These are phyloP conservation scores for Trematomus bernacchii DNA, from an alignment of 2,797 vertebrate species.

Conservation along the genomic window DNA sequence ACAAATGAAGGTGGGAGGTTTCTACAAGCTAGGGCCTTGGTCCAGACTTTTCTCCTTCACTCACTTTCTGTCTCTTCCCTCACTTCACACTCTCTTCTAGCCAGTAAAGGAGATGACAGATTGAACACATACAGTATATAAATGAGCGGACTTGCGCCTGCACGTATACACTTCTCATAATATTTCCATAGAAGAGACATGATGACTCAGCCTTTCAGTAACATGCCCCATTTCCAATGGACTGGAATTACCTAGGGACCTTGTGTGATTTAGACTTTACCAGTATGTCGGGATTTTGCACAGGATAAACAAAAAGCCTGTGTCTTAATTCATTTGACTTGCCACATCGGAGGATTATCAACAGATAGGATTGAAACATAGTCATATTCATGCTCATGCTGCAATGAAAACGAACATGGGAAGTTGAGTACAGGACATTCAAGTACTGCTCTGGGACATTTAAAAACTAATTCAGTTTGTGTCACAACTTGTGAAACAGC, in stretches of 20 bases:
- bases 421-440: neutral
- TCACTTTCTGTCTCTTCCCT: constrained; percentile 38
- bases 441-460: neutral
- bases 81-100: constrained; percentile 33
- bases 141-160: constrained; percentile 44
- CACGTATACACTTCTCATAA: constrained; percentile 40
- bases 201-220: constrained; percentile 71
- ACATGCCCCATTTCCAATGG: constrained; percentile 54
- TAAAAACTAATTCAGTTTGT: neutral
- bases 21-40: constrained; percentile 49
- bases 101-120: constrained; percentile 66
- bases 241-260: constrained; percentile 55
- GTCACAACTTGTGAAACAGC: neutral
- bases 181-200: constrained; percentile 56
- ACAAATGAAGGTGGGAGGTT: constrained; percentile 58
- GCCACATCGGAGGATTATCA: constrained; percentile 18
- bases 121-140: constrained; percentile 57
- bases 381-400: constrained; percentile 6
- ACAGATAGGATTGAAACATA: constrained; percentile 15
- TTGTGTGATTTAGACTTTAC: constrained; percentile 43
- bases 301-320: constrained; percentile 25
- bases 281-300: constrained; percentile 48
- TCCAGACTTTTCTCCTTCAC: constrained; percentile 45
- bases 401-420: constrained; percentile 2
- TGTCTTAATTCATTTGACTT: constrained; percentile 27